These are phyloP conservation scores for Bactericera cockerelli DNA, from an alignment of 1,140 invertebrate genomes.

Conservation along the genomic window DNA sequence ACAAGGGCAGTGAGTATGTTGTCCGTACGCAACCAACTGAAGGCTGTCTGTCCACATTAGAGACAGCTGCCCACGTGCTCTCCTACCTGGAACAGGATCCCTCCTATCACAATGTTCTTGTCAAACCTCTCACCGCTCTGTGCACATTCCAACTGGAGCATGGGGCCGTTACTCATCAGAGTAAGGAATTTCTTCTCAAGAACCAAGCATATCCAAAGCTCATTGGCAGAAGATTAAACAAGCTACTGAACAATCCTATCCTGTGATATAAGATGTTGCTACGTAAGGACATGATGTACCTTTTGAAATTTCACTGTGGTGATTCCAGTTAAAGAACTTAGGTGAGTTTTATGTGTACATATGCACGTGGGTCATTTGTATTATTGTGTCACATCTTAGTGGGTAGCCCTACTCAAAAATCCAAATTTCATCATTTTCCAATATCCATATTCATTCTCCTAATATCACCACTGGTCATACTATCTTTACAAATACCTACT, in stretches of 20 bases:
- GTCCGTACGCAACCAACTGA: conserved; percentile 86
- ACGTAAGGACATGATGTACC: too few relatives aligned
- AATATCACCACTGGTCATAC: too few relatives aligned
- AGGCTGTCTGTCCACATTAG: conserved; percentile 76
- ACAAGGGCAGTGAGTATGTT: conserved; percentile 65
- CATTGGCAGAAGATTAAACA: conserved; percentile 52
- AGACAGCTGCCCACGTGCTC: conserved; percentile 71
- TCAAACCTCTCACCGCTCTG: conserved; percentile 61
- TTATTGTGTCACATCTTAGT: too few relatives aligned
- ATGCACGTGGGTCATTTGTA: too few relatives aligned
- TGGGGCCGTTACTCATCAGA: conserved; percentile 82
- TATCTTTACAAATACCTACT: too few relatives aligned
- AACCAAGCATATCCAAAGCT: conserved; percentile 70
- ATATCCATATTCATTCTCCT: too few relatives aligned
- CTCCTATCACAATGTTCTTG: conserved; percentile 46
- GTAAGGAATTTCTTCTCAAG: conserved; percentile 75
- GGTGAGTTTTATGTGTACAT: too few relatives aligned
- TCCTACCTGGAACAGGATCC: conserved; percentile 54
- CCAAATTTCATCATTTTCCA: too few relatives aligned
- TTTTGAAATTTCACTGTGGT: too few relatives aligned
- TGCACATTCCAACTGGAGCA: conserved; percentile 74
- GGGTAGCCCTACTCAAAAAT: too few relatives aligned
- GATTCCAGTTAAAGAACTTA: too few relatives aligned
- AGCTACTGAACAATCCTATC: not conserved
- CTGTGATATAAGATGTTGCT: too few relatives aligned